Evolutionary conservation across 2,888 invertebrate genomes (phyloP), one percentile per base, ranked within the genome.

Genomic region (Cremastobaeus sp.): DNA sequence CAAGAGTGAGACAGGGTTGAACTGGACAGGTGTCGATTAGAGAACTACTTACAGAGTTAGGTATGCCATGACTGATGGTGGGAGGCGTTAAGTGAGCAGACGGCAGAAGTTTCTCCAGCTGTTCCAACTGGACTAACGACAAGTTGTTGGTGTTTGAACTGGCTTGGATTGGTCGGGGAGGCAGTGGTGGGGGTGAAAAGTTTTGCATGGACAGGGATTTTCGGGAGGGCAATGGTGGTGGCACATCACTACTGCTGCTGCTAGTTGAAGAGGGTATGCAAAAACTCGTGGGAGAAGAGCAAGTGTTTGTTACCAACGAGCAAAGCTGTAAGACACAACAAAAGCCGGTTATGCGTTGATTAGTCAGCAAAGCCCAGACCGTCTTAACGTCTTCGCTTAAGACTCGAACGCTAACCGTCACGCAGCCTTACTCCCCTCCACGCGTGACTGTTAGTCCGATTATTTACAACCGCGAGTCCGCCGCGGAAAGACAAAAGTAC

Each of bases 171-270:
- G 90, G 89, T 78, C 91, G 89, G 15, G 92, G 92, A 62, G 92
- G 92, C 80, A 92, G 86, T 20, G 91, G 92, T 77, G 91, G 91
- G 62, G 90, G 90, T 78, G 87, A 85, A 68, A 86, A 84, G 79
- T 85, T 86, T 83, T 85, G 86, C 86, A 86, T 85, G 80, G 86
- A 86, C 66, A 85, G 74, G 84, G 88, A 85, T 79, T 88, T 88
- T 76, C 88, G 87, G 78, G 88, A 87, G 45, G 88, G 87, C 76
- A 88, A 81, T 73, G 89, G 89, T 76, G 88, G 88, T 78, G 89
- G 89, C 68, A 84, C 81, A 77, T 86, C 87, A 78, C 84, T 81
- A 74, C 82, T 79, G 78, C 82, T 82, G 77, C 84, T 82, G 76
- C 81, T 80, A 80, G 81, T 83, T 74, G 83, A 81, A 79, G 79